Evolutionary conservation across 2,797 vertebrate species (phyloP).

Genomic region (Thaleichthys pacificus): DNA sequence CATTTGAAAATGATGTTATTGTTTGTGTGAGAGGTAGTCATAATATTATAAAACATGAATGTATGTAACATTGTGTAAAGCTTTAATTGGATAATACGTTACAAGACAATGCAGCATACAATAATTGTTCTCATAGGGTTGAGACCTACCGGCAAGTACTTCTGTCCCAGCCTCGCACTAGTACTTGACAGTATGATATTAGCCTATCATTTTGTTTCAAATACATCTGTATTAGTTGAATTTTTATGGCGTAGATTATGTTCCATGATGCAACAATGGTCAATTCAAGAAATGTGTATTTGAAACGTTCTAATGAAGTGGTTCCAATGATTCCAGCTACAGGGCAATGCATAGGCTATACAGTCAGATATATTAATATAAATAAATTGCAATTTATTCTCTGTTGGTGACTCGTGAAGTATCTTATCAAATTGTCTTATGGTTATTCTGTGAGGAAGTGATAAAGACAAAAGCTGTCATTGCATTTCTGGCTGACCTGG

Average conservation of each 20-base stretch:
- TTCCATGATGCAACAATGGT: conserved; percentile 1
- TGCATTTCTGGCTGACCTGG: conserved; percentile 66
- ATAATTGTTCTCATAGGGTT: background rate
- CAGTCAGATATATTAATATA: background rate
- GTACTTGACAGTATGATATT: background rate
- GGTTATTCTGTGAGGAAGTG: background rate
- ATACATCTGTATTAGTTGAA: background rate
- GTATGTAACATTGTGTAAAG: no score
- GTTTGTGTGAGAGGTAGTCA: no score
- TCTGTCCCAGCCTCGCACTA: background rate
- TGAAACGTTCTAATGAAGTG: background rate
- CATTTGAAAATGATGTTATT: no score
- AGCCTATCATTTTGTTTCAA: background rate
- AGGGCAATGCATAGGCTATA: background rate
- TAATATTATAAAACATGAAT: no score
- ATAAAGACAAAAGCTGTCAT: conserved; percentile 29
- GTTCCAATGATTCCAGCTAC: background rate
- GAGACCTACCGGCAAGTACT: background rate
- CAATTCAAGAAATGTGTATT: background rate
- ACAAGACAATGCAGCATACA: background rate
- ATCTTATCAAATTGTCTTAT: background rate
- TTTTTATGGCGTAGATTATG: background rate
- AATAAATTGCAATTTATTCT: conserved; percentile 1
- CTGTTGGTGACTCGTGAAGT: conserved; percentile 1
- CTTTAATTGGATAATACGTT: no score